Base-by-base conservation (phyloP, 2,113 vertebrate genomes). In the Carassius carassius region DNA sequence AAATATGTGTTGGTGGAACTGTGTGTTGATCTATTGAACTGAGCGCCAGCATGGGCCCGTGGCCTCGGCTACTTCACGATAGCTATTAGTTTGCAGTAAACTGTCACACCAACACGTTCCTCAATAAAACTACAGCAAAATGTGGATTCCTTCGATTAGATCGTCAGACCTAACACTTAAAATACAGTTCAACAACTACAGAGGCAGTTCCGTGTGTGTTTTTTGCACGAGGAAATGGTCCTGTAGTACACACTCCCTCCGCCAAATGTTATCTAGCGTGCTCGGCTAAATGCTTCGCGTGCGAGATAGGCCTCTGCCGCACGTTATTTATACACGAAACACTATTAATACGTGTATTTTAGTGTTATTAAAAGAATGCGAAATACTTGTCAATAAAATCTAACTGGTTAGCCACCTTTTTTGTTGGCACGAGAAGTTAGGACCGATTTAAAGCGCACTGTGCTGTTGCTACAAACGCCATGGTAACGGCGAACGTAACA, bases 401-500 rank as follows among this genome's bases (percentile, higher is more conserved):
- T 72, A 6, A 25, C 1, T 37, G 8, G 4, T 12, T 4, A 54
- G 19, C 13, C 21, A 51, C 12, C 2, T 7, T 56, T 70, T 19
- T 8, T 23, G 49, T 82, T 13, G 47, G 67, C 49, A 67, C 49
- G n/a, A 58, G 29, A 56, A 58, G 2, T 37, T 47, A 9, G 29
- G 62, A 78, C 13, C 13, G 32, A 67, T 37, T 56, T 35, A 32
- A 77, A 84, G 21, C 21, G 25, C 44, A 8, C 60, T 16, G 16
- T 47, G 37, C 29, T 49, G 58, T 41, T 19, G 41, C 58, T 63
- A 14, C 23, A 78, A 85, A 82, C 87, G 56, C 91, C 91, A 92
- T 93, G 82, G 92, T 92, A 92, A 92, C 92, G 81, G 85, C 56
- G 54, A 87, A 86, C 75, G 73, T 83, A 91, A 86, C 87, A 86